Percentiles rank a stretch among this genome's conserved stretches.
Evolutionary conservation across 2,797 vertebrate species (phyloP).

Genomic region (Cyclura pinguis): DNA sequence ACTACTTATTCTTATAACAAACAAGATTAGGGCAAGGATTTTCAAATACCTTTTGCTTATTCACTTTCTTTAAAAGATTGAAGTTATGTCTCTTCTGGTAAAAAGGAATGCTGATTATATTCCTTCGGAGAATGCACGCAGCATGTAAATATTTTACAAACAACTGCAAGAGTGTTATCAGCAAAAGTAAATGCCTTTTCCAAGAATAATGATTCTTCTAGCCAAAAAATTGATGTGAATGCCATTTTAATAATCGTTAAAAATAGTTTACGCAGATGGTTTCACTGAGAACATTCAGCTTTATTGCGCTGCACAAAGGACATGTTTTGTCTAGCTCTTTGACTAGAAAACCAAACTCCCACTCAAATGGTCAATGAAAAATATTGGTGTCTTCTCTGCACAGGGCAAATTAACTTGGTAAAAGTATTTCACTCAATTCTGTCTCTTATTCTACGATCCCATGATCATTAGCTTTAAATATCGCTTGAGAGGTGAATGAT

Average conservation of each 20-base stretch:
- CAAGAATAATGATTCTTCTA: slow-evolving; percentile 67
- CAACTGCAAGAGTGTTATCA: slow-evolving; percentile 69
- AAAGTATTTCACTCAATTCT: slow-evolving; percentile 21
- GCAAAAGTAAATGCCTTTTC: slow-evolving; percentile 62
- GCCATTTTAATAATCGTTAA: slow-evolving; percentile 65
- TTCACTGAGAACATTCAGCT: slow-evolving; percentile 61
- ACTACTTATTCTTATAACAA: not conserved
- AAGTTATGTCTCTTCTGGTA: slow-evolving; percentile 58
- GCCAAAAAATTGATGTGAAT: slow-evolving; percentile 56
- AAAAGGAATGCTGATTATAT: slow-evolving; percentile 60
- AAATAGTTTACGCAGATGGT: slow-evolving; percentile 65
- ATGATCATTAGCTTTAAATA: slow-evolving; percentile 40
- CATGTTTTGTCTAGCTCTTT: slow-evolving; percentile 50
- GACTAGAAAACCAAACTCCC: slow-evolving; percentile 55
- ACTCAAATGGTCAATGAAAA: slow-evolving; percentile 40
- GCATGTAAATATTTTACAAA: slow-evolving; percentile 71
- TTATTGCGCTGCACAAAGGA: slow-evolving; percentile 41
- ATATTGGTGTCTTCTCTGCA: slow-evolving; percentile 43
- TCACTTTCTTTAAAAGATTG: slow-evolving; percentile 48
- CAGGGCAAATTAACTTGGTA: slow-evolving; percentile 37
- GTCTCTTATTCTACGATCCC: slow-evolving; percentile 26
- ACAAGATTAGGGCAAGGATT: slow-evolving; percentile 7
- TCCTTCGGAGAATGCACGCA: slow-evolving; percentile 63
- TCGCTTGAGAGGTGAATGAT: slow-evolving; percentile 44
- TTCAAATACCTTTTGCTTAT: slow-evolving; percentile 29